Evolutionary conservation across 1,140 invertebrate species (phyloP).

Genomic region (Ceratina japonica): DNA sequence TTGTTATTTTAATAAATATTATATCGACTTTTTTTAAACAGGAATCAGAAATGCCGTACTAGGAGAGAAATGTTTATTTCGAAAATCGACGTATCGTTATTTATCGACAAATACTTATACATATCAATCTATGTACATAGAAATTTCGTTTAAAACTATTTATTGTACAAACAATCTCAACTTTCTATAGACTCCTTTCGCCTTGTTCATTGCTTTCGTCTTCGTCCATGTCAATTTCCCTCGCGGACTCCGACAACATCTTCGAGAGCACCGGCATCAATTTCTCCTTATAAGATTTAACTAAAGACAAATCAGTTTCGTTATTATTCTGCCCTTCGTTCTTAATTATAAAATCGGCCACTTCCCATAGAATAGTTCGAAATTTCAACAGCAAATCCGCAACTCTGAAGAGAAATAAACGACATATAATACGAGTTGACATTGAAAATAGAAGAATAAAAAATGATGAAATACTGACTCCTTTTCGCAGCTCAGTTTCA

Average conservation of each 20-base stretch:
- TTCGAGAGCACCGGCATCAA: conserved; percentile 26
- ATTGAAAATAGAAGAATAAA: conserved; percentile 12
- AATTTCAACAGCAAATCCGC: conserved; percentile 76
- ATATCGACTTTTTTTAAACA: conserved; percentile 2
- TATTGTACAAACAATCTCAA: neutral
- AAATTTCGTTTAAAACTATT: neutral
- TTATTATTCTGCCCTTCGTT: conserved; percentile 63
- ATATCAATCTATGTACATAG: neutral
- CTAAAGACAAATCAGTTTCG: neutral
- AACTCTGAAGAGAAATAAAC: conserved; percentile 70
- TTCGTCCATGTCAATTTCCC: neutral
- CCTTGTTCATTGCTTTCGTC: neutral
- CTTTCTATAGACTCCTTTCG: neutral
- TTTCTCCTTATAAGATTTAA: conserved; percentile 10
- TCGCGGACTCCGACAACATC: neutral
- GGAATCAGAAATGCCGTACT: neutral
- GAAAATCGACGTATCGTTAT: neutral
- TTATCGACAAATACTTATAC: neutral
- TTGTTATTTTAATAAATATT: neutral
- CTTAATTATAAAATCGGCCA: conserved; percentile 80
- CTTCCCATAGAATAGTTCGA: conserved; percentile 78
- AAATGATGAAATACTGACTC: conserved; percentile 69
- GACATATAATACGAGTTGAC: conserved; percentile 39
- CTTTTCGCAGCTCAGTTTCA: conserved; percentile 72
- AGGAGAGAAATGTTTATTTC: no score